Evolutionary conservation across 2,113 vertebrate species (phyloP).

Genomic region (Odobenus rosmarus): DNA sequence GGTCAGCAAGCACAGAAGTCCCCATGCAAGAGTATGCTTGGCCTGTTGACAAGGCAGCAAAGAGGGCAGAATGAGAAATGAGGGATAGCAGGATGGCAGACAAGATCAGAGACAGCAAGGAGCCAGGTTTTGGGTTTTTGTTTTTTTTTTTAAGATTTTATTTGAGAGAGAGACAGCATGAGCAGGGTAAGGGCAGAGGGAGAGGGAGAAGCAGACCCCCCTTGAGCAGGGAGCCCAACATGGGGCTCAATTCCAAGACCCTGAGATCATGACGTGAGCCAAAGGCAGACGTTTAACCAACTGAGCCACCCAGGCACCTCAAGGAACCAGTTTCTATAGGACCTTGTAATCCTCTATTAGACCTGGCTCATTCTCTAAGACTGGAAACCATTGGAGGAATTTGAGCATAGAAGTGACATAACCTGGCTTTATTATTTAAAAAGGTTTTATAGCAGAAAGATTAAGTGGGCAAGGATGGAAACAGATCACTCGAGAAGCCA

Average conservation of each 20-base stretch:
- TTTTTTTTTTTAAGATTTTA: not conserved
- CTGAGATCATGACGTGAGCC: not conserved
- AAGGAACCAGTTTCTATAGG: not conserved
- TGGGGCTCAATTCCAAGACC: not conserved
- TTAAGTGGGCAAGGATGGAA: not conserved
- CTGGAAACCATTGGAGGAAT: not conserved
- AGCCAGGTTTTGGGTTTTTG: not conserved
- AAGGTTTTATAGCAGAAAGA: not conserved
- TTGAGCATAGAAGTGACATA: not conserved
- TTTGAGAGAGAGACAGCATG: not conserved
- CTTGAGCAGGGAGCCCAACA: not conserved
- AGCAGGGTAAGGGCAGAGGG: not conserved
- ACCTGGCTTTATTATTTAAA: not conserved
- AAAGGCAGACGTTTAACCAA: not conserved
- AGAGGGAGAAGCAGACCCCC: not conserved
- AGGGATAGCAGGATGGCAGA: rapidly evolving
- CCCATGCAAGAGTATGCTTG: not conserved
- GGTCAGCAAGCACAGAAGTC: not conserved
- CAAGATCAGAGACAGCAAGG: not conserved
- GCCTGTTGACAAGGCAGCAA: not conserved
- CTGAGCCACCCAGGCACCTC: not conserved
- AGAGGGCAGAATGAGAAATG: not conserved
- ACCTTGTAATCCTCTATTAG: not conserved
- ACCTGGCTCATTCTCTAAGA: not conserved
- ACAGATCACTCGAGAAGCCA: not conserved